A percentile compares a stretch with the other conserved stretches of the same genome.
These are phyloP conservation scores for Chrysopa pallens DNA, from an alignment of 1,140 invertebrate genomes.

Conservation along the genomic window DNA sequence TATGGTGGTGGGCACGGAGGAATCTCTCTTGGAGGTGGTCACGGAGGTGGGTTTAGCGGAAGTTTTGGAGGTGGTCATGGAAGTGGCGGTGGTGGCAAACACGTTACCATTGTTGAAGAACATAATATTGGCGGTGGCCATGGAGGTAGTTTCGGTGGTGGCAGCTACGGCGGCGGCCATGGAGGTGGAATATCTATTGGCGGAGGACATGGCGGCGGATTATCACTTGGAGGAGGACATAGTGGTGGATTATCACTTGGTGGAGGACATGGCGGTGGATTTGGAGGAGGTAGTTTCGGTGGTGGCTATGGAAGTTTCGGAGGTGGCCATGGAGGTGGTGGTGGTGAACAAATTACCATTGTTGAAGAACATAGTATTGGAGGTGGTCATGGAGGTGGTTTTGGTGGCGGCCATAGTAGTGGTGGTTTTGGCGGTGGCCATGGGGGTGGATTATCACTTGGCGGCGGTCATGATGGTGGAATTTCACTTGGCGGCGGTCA, in stretches of 20 bases:
- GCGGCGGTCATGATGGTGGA: not conserved
- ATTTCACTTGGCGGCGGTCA: not conserved
- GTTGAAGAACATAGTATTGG: too few species aligned
- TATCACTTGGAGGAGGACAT: not conserved
- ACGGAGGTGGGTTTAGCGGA: not conserved
- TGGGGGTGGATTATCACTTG: not conserved
- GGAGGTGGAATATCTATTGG: not conserved
- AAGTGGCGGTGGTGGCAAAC: not conserved
- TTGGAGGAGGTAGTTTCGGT: not conserved
- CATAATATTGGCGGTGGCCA: not conserved
- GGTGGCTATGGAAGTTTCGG: not conserved
- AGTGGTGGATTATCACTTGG: not conserved
- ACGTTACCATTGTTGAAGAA: too few species aligned
- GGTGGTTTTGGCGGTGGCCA: not conserved
- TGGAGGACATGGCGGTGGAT: not conserved
- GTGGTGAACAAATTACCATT: not conserved
- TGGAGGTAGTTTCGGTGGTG: not conserved
- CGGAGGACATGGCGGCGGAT: not conserved
- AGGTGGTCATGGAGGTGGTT: too few species aligned
- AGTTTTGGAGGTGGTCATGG: not conserved
- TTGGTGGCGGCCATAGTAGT: not conserved
- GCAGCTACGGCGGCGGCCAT: not conserved
- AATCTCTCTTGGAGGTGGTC: not conserved
- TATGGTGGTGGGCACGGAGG: slow-evolving; percentile 1
- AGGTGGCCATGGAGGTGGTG: not conserved